Evolutionary conservation across 2,797 vertebrate genomes (phyloP).

Genomic region (Anomalospiza imberbis): DNA sequence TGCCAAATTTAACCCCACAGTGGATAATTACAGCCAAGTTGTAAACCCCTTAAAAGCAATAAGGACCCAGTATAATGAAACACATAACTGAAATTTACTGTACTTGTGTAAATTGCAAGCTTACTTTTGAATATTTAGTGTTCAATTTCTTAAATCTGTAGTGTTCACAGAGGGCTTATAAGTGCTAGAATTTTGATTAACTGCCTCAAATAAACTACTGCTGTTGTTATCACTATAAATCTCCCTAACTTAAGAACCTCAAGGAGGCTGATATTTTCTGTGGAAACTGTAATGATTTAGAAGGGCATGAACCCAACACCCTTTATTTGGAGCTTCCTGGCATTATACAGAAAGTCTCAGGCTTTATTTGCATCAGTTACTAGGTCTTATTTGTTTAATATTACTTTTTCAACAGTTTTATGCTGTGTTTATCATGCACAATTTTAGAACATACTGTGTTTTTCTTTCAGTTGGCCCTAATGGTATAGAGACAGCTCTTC

Average conservation of each 20-base stretch:
- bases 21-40: conserved; percentile 10
- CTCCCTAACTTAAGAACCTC: neutral
- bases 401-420: conserved; percentile 1
- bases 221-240: conserved; percentile 52
- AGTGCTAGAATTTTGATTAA: conserved; percentile 67
- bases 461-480: neutral
- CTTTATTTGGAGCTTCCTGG: conserved; percentile 33
- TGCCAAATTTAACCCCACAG: conserved; percentile 24
- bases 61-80: conserved; percentile 59
- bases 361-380: neutral
- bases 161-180: conserved; percentile 53
- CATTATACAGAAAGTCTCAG: neutral
- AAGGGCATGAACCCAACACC: neutral
- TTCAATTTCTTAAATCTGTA: conserved; percentile 46
- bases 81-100: conserved; percentile 65
- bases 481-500: neutral
- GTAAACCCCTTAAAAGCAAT: conserved; percentile 38
- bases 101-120: conserved; percentile 22
- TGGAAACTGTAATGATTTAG: conserved; percentile 24
- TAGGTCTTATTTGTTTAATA: conserved; percentile 19
- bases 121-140: conserved; percentile 43
- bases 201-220: conserved; percentile 55
- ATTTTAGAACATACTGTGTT: neutral
- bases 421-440: neutral
- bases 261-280: neutral